Evolutionary conservation across 1,140 invertebrate genomes (phyloP).

Genomic region (Leucophenga varia): DNA sequence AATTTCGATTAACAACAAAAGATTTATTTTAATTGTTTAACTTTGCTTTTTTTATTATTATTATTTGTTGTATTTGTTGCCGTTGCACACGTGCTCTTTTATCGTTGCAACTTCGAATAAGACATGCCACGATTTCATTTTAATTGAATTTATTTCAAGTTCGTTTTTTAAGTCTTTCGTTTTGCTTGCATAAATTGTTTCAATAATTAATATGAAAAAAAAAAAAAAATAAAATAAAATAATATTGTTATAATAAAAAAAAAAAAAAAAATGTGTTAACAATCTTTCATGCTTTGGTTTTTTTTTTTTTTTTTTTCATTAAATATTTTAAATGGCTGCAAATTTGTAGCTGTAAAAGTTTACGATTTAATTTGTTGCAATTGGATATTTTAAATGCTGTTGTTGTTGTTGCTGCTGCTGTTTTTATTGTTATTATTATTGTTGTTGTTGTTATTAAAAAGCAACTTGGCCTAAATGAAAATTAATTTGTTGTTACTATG

Average conservation of each 20-base stretch:
- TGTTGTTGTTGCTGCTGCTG: no score
- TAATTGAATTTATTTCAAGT: conserved; percentile 52
- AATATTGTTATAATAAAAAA: no score
- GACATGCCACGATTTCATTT: conserved; percentile 46
- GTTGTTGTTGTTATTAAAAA: no score
- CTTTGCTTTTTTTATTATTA: not conserved
- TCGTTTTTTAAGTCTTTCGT: conserved; percentile 51
- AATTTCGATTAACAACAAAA: conserved; percentile 43
- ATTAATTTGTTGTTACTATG: no score
- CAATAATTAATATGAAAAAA: conserved; percentile 24
- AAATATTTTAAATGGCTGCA: conserved; percentile 54
- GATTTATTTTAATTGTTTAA: conserved; percentile 4
- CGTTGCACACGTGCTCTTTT: conserved; percentile 36
- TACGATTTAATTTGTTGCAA: conserved; percentile 54
- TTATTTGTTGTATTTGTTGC: conserved; percentile 17
- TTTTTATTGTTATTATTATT: no score
- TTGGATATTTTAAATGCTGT: no score
- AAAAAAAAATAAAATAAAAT: no score
- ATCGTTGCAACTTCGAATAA: not conserved
- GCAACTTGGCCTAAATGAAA: no score
- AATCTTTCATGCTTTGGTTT: conserved; percentile 7
- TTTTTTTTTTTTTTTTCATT: conserved; percentile 46
- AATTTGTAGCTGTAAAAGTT: conserved; percentile 53
- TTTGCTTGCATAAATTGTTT: conserved; percentile 7
- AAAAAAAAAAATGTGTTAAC: conserved; percentile 21